phyloP scores from a whole-genome alignment of 2,797 vertebrate species.

The Microhierax caerulescens region DNA sequence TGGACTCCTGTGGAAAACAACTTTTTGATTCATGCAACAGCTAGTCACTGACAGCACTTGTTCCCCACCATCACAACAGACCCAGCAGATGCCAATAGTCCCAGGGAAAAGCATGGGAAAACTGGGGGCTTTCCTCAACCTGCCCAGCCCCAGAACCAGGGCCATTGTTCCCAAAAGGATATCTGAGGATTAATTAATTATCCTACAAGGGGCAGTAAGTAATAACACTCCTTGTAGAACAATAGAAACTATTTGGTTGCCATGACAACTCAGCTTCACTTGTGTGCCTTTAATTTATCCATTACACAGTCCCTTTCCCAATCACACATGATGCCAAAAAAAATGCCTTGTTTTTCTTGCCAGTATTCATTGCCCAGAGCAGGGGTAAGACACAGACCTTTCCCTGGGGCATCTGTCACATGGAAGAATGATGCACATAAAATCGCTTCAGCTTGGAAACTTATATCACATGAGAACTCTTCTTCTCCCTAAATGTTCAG shows the following conservation, averaged over 20 bases:
- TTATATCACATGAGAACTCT: background rate
- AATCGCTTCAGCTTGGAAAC: slow-evolving; percentile 12
- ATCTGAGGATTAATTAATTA: slow-evolving; percentile 65
- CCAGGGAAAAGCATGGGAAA: background rate
- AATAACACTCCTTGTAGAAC: slow-evolving; percentile 55
- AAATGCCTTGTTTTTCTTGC: slow-evolving; percentile 52
- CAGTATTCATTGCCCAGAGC: slow-evolving; percentile 2
- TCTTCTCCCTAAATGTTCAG: background rate
- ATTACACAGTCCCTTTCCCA: slow-evolving; percentile 33
- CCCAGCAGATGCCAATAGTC: background rate
- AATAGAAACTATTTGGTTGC: slow-evolving; percentile 52
- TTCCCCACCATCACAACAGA: background rate
- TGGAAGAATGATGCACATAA: slow-evolving; percentile 5
- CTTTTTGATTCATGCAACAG: background rate
- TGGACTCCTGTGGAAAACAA: background rate
- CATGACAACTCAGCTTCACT: slow-evolving; percentile 39
- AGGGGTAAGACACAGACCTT: slow-evolving; percentile 11
- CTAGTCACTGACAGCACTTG: background rate
- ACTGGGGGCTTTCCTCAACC: background rate
- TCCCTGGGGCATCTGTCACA: background rate
- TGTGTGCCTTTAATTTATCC: slow-evolving; percentile 64
- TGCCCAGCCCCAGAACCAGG: background rate
- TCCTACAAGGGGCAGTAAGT: slow-evolving; percentile 61
- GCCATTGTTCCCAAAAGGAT: slow-evolving; percentile 37
- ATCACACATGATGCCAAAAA: slow-evolving; percentile 8